Percentiles rank a stretch among this genome's conserved stretches.
phyloP scores from a whole-genome alignment of 1,140 invertebrate genomes.

The Heliconius hermathena region DNA sequence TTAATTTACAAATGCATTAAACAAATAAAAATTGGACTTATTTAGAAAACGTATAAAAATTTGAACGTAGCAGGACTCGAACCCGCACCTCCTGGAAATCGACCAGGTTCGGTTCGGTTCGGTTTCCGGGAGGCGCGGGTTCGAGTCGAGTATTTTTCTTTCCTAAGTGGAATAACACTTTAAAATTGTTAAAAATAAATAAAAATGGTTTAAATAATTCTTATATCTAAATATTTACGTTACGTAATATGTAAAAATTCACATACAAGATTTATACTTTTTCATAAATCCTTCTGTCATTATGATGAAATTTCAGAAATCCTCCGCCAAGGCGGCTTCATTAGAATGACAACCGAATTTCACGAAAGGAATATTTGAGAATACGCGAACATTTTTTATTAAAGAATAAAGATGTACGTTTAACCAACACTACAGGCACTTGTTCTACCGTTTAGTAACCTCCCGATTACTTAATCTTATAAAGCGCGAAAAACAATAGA shows the following conservation, averaged over 20 bases:
- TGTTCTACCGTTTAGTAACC: slow-evolving; percentile 33
- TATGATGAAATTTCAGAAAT: neutral
- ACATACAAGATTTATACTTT: neutral
- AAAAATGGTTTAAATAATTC: too few species aligned
- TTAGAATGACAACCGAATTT: neutral
- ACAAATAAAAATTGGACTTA: too few species aligned
- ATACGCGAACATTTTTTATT: neutral
- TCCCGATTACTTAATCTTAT: slow-evolving; percentile 31
- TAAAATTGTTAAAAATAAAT: too few species aligned
- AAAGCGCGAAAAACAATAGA: slow-evolving; percentile 32
- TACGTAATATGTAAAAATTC: too few species aligned
- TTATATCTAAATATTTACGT: too few species aligned
- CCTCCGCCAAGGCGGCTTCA: neutral
- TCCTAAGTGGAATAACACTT: too few species aligned
- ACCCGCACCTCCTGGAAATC: too few species aligned
- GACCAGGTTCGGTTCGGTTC: too few species aligned
- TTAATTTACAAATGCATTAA: neutral
- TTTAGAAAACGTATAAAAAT: too few species aligned
- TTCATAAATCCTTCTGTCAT: neutral
- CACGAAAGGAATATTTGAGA: neutral
- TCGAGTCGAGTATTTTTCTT: too few species aligned
- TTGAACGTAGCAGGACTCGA: too few species aligned
- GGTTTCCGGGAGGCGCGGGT: too few species aligned
- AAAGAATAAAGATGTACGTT: neutral
- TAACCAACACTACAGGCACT: neutral